A percentile compares a stretch with the other conserved stretches of the same genome.
These are phyloP conservation scores for Vombatus ursinus DNA, from an alignment of 2,113 vertebrate genomes.

Conservation along the genomic window DNA sequence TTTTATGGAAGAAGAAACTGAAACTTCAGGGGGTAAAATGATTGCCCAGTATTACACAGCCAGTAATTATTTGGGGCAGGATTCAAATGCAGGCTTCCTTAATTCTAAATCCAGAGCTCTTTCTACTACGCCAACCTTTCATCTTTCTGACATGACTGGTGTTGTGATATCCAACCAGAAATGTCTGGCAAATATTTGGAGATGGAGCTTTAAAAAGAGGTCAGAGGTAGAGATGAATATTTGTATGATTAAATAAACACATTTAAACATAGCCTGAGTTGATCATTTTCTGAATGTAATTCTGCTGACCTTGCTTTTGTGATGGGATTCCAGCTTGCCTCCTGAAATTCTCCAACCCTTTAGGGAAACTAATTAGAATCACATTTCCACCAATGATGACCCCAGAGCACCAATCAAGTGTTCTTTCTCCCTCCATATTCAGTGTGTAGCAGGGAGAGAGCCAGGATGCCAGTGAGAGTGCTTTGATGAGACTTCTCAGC, in stretches of 20 bases:
- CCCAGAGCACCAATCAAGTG: background rate
- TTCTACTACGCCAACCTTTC: background rate
- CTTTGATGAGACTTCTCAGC: background rate
- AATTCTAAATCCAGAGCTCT: background rate
- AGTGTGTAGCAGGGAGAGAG: background rate
- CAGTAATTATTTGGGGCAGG: background rate
- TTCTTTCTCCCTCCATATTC: background rate
- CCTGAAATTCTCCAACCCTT: background rate
- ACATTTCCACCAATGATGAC: background rate
- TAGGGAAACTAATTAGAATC: background rate
- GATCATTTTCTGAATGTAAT: background rate
- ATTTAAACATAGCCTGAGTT: background rate
- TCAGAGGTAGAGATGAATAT: background rate
- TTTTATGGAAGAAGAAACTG: background rate
- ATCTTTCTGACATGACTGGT: background rate
- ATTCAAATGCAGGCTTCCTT: background rate
- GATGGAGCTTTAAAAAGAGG: background rate
- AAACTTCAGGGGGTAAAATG: background rate
- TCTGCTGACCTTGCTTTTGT: background rate
- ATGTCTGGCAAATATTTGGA: background rate
- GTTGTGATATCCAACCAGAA: background rate
- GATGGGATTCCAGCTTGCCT: background rate
- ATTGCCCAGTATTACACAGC: background rate
- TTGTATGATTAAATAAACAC: background rate
- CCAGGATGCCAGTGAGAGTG: background rate